phyloP scores from a whole-genome alignment of 2,113 vertebrate genomes.

The Typhlomys cinereus region DNA sequence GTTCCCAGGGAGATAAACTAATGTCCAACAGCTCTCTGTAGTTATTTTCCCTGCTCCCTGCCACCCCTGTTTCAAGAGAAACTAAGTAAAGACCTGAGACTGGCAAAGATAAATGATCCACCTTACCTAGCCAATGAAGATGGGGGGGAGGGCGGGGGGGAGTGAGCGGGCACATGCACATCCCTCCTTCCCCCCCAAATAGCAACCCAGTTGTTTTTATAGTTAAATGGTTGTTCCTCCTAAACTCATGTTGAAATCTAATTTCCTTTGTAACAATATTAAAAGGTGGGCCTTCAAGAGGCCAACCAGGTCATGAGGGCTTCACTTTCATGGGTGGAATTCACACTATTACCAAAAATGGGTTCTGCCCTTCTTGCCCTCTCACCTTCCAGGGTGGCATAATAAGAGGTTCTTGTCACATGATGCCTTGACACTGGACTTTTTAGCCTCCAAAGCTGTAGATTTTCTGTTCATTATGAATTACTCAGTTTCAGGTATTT shows the following conservation, averaged over 20 bases:
- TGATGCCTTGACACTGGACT: neutral
- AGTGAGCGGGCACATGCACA: too few species aligned
- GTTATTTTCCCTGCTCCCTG: neutral
- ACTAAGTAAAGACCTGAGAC: neutral
- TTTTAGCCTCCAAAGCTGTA: neutral
- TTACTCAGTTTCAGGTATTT: neutral
- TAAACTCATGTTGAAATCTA: neutral
- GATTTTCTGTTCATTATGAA: neutral
- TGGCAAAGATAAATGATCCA: neutral
- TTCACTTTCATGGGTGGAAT: neutral
- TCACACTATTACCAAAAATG: neutral
- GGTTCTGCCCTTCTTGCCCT: too few species aligned
- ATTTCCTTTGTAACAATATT: neutral
- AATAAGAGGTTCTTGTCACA: neutral
- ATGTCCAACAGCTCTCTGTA: neutral
- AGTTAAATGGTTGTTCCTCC: neutral
- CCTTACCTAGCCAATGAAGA: neutral
- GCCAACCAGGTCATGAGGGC: rapidly evolving
- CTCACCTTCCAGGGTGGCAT: neutral
- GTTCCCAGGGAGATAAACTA: neutral
- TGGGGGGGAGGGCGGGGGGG: too few species aligned
- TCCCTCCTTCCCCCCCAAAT: too few species aligned
- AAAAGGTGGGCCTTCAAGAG: neutral
- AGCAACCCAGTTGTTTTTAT: neutral
- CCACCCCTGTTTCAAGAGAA: neutral